These are phyloP conservation scores for Chrysemys picta DNA, from an alignment of 2,113 vertebrate species.

Conservation along the genomic window DNA sequence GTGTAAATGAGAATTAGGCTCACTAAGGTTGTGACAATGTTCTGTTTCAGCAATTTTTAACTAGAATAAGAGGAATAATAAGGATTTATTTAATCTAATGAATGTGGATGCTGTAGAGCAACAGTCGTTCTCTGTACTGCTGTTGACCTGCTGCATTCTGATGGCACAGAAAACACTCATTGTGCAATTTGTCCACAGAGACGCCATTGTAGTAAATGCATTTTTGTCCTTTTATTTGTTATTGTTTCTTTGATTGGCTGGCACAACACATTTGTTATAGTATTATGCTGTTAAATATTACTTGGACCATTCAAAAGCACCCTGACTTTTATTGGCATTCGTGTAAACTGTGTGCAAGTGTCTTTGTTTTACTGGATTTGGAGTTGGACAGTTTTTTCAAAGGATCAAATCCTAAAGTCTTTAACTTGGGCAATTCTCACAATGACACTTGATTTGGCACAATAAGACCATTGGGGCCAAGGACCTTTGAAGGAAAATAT, in stretches of 20 bases:
- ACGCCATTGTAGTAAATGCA: constrained; percentile 53
- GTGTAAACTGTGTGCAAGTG: neutral
- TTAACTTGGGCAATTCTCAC: neutral
- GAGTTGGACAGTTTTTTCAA: neutral
- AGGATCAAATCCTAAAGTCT: neutral
- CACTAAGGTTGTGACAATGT: constrained; percentile 48
- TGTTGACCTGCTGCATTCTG: constrained; percentile 53
- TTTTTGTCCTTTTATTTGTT: constrained; percentile 43
- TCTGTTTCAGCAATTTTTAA: constrained; percentile 53
- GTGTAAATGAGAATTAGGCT: constrained; percentile 31
- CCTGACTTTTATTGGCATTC: neutral
- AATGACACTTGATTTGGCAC: neutral
- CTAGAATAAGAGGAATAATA: constrained; percentile 59
- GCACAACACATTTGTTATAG: constrained; percentile 50
- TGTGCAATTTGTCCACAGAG: constrained; percentile 56
- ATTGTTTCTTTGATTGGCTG: constrained; percentile 47
- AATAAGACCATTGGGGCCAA: neutral
- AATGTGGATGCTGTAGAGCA: constrained; percentile 67
- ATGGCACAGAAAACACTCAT: constrained; percentile 57
- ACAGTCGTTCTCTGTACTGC: constrained; percentile 71
- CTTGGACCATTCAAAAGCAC: constrained; percentile 12
- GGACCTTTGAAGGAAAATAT: neutral
- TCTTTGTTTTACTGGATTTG: constrained; percentile 23
- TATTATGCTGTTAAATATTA: constrained; percentile 61
- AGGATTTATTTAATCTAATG: constrained; percentile 72